Evolutionary conservation across 2,888 invertebrate species (phyloP).

Genomic region (Andrena flavipes): DNA sequence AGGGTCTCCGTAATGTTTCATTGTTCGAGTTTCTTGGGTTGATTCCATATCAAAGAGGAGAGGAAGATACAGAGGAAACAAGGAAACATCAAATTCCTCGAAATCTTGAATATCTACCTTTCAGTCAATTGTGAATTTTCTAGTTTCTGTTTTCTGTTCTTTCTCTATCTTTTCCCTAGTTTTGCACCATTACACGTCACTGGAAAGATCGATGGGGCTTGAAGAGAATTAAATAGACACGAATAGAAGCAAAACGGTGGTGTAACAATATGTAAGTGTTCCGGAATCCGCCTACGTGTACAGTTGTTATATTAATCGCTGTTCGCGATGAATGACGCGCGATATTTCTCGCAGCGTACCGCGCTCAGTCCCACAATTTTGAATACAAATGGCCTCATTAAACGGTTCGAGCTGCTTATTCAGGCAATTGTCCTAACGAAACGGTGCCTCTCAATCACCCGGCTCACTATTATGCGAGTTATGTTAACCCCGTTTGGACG

Average conservation of each 20-base stretch:
- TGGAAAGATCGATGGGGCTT: background rate
- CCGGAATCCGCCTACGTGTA: conserved; percentile 4
- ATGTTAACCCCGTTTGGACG: conserved; percentile 37
- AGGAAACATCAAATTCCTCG: too few species aligned
- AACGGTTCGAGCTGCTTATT: conserved; percentile 53
- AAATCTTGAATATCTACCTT: too few species aligned
- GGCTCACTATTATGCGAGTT: conserved; percentile 59
- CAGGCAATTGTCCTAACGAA: conserved; percentile 68
- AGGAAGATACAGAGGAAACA: too few species aligned
- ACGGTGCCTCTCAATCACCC: conserved; percentile 73
- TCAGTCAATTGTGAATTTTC: too few species aligned
- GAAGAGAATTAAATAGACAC: background rate
- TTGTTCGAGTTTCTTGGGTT: background rate
- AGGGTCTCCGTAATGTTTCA: background rate
- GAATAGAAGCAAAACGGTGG: conserved; percentile 9
- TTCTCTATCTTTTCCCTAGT: background rate
- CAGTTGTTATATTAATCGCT: conserved; percentile 41
- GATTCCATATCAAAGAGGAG: too few species aligned
- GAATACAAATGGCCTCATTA: conserved; percentile 58
- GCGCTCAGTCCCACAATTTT: conserved; percentile 42
- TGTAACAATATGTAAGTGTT: conserved; percentile 36
- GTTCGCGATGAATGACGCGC: conserved; percentile 49
- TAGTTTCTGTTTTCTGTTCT: background rate
- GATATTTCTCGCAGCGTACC: conserved; percentile 39
- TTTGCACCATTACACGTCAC: background rate